These are phyloP conservation scores for Noctua janthina DNA, from an alignment of 2,888 invertebrate species.

Conservation along the genomic window DNA sequence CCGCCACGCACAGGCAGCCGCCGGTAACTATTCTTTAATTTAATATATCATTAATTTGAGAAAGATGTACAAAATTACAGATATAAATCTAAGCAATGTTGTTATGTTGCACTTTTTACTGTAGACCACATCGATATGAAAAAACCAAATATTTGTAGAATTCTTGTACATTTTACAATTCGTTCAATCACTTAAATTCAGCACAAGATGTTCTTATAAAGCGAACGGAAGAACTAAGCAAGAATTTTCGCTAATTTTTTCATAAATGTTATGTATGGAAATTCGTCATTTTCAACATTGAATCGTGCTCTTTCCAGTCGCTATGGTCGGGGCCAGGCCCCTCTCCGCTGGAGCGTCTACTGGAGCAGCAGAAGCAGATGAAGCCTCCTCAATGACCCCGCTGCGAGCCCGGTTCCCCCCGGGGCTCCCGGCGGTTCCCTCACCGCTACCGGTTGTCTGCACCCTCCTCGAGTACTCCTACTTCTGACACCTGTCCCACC, in stretches of 20 bases:
- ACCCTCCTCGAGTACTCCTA: neutral
- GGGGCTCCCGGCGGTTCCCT: conserved; percentile 24
- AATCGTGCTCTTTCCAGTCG: conserved; percentile 86
- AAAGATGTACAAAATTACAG: too few species aligned
- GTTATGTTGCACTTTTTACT: too few species aligned
- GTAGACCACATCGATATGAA: neutral
- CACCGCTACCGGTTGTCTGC: conserved; percentile 8
- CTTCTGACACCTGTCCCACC: neutral
- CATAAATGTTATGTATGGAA: neutral
- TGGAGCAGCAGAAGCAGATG: conserved; percentile 95
- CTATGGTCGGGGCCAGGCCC: conserved; percentile 95
- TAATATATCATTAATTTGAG: too few species aligned
- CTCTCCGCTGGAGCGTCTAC: conserved; percentile 94
- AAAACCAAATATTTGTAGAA: neutral
- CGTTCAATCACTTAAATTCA: too few species aligned
- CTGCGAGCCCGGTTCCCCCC: neutral
- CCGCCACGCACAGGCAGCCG: conserved; percentile 71
- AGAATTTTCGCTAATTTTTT: neutral
- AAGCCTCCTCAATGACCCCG: conserved; percentile 81
- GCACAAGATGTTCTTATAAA: neutral
- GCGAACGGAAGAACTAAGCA: neutral
- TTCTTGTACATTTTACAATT: neutral
- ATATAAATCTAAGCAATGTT: neutral
- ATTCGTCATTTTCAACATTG: neutral
- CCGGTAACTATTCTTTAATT: conserved; percentile 67